phyloP scores from a whole-genome alignment of 2,113 vertebrate species.

The Cyanoliseus patagonus region DNA sequence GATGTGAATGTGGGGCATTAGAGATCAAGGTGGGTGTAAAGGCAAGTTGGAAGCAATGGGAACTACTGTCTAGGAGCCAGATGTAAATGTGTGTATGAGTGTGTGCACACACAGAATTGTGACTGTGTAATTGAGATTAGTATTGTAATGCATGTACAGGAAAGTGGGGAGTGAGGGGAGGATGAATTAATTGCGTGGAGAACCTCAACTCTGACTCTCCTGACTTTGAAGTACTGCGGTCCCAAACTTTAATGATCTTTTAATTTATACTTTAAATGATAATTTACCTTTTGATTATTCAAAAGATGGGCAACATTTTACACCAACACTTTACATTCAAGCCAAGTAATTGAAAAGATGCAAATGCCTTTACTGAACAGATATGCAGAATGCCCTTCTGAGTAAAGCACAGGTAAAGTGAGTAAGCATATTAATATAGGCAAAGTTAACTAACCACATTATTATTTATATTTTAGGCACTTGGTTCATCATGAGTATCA shows the following conservation, averaged over 20 bases:
- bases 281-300: slow-evolving; percentile 50
- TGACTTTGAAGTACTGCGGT: slow-evolving; percentile 48
- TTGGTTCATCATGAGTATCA: background rate
- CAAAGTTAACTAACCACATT: slow-evolving; percentile 26
- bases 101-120: background rate
- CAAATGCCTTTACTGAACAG: slow-evolving; percentile 22
- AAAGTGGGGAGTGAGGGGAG: background rate
- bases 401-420: background rate
- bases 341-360: slow-evolving; percentile 55
- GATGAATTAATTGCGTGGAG: slow-evolving; percentile 18
- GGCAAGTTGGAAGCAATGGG: background rate
- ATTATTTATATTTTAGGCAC: slow-evolving; percentile 6
- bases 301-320: slow-evolving; percentile 40
- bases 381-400: slow-evolving; percentile 25
- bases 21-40: background rate
- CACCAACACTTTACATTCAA: slow-evolving; percentile 47
- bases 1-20: accelerated
- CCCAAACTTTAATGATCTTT: slow-evolving; percentile 39
- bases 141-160: background rate
- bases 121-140: slow-evolving; percentile 16
- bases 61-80: background rate
- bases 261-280: slow-evolving; percentile 58
- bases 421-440: slow-evolving; percentile 29
- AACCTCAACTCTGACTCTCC: slow-evolving; percentile 9
- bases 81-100: background rate